Evolutionary conservation across 2,888 invertebrate species (phyloP).

Genomic region (Thymelicus acteon): DNA sequence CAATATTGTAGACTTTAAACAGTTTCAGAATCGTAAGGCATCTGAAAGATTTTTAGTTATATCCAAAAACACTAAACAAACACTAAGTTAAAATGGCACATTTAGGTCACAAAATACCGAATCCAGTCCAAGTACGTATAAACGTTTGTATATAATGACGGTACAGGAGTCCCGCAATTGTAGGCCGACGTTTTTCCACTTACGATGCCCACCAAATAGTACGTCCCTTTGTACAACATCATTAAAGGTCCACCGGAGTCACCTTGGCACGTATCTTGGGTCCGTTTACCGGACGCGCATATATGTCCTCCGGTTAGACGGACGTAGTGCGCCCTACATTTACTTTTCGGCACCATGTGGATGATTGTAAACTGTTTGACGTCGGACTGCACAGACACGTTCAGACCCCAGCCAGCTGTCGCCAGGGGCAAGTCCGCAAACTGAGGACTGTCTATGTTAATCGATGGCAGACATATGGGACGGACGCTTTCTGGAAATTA

Average conservation of each 20-base stretch:
- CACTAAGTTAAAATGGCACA: background rate
- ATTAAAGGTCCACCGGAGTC: conserved; percentile 79
- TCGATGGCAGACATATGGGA: conserved; percentile 71
- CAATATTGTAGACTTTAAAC: too few species aligned
- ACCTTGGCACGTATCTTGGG: conserved; percentile 77
- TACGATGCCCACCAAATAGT: conserved; percentile 72
- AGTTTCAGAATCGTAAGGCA: too few species aligned
- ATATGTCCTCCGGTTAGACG: conserved; percentile 61
- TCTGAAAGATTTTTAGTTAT: too few species aligned
- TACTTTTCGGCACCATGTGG: conserved; percentile 64
- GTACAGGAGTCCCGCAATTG: conserved; percentile 72
- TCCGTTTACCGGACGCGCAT: conserved; percentile 72
- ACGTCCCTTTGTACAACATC: conserved; percentile 67
- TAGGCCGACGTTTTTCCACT: conserved; percentile 75
- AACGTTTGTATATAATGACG: conserved; percentile 75
- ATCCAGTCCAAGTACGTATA: conserved; percentile 73
- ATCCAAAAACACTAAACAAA: too few species aligned
- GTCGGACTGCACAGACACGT: conserved; percentile 62
- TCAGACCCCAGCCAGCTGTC: conserved; percentile 75
- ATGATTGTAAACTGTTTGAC: conserved; percentile 74
- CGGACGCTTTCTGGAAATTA: conserved; percentile 67
- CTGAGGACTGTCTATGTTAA: conserved; percentile 66
- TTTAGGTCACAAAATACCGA: conserved; percentile 31
- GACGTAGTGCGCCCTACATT: conserved; percentile 64
- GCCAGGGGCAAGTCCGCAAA: conserved; percentile 65